Percentiles rank a stretch among this genome's conserved stretches.
phyloP scores from a whole-genome alignment of 2,113 vertebrate genomes.

The Rhea americana region DNA sequence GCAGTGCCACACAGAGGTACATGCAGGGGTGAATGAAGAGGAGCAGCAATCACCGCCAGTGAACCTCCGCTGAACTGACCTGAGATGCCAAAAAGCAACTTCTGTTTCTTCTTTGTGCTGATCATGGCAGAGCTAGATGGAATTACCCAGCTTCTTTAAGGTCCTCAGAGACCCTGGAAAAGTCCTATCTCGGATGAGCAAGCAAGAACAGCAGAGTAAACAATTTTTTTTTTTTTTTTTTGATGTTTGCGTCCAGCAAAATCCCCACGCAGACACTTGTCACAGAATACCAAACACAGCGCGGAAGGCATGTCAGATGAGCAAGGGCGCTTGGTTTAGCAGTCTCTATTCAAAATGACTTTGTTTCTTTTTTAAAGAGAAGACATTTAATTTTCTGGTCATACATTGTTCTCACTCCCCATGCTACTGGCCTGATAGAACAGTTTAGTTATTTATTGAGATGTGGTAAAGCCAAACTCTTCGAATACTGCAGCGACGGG shows the following conservation, averaged over 20 bases:
- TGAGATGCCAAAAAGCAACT: neutral
- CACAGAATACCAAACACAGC: neutral
- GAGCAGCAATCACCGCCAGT: neutral
- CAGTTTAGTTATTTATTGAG: slow-evolving; percentile 12
- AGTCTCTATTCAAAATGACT: neutral
- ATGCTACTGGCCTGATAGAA: neutral
- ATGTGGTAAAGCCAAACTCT: neutral
- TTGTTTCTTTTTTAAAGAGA: neutral
- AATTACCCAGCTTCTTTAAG: neutral
- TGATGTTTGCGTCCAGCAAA: neutral
- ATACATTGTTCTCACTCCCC: slow-evolving; percentile 31
- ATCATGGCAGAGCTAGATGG: neutral
- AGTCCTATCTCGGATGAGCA: neutral
- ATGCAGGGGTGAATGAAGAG: neutral
- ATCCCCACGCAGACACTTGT: neutral
- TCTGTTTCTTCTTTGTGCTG: neutral
- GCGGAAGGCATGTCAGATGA: neutral
- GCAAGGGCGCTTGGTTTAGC: neutral
- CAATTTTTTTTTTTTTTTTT: neutral
- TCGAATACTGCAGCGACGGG: neutral
- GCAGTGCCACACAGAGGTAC: neutral
- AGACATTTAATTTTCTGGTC: slow-evolving; percentile 23
- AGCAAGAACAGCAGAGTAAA: neutral
- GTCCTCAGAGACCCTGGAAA: neutral
- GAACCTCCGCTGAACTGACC: neutral